phyloP scores from a whole-genome alignment of 1,140 invertebrate species.

The Anastrepha obliqua region DNA sequence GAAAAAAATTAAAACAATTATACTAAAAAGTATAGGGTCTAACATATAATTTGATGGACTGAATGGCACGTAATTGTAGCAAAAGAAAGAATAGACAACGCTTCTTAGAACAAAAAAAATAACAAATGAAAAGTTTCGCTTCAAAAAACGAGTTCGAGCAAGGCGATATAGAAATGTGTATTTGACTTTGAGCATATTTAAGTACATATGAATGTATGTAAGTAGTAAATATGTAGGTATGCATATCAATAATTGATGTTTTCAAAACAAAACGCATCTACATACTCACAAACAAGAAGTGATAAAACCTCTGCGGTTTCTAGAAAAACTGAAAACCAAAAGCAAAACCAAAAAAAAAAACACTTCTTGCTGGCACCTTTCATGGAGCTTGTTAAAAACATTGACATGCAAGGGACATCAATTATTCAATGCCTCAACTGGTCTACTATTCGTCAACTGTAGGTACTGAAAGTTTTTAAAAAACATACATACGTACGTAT shows the following conservation, averaged over 20 bases:
- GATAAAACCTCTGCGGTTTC: background rate
- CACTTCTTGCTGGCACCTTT: background rate
- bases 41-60: slow-evolving; percentile 15
- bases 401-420: slow-evolving; percentile 49
- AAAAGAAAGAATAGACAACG: background rate
- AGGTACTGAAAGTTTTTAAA: background rate
- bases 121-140: background rate
- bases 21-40: background rate
- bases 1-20: background rate
- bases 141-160: too few species aligned
- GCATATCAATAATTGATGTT: slow-evolving; percentile 41
- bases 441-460: background rate
- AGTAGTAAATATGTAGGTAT: background rate
- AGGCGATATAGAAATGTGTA: background rate
- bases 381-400: slow-evolving; percentile 35
- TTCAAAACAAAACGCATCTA: background rate
- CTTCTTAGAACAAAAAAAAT: background rate
- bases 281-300: background rate
- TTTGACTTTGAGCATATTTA: too few species aligned
- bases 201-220: too few species aligned
- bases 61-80: background rate
- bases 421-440: slow-evolving; percentile 47
- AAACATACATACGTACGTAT: background rate
- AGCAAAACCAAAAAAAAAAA: background rate
- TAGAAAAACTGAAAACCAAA: background rate